phyloP scores from a whole-genome alignment of 2,113 vertebrate genomes.

The Lethenteron reissneri region DNA sequence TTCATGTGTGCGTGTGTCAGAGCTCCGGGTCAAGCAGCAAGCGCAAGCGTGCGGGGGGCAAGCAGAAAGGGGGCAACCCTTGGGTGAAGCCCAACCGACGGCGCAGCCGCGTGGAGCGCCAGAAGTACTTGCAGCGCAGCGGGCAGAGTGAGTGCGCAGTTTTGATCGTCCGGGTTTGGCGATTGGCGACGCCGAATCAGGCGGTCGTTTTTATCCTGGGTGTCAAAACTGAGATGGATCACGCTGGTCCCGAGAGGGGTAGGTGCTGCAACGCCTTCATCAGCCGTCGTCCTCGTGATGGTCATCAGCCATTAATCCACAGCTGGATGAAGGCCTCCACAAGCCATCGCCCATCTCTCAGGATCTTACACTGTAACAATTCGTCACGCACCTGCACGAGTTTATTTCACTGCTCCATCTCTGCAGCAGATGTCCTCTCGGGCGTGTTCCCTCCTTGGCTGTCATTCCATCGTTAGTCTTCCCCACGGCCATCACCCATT shows the following conservation, averaged over 20 bases:
- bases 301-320: no score
- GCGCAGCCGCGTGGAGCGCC: slow-evolving; percentile 23
- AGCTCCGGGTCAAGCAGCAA: slow-evolving; percentile 20
- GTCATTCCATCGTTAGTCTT: no score
- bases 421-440: no score
- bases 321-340: no score
- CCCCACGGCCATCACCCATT: no score
- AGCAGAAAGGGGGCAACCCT: slow-evolving; percentile 25
- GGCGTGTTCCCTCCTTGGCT: no score
- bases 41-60: slow-evolving; percentile 20
- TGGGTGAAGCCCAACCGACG: slow-evolving; percentile 31
- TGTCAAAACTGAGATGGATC: background rate
- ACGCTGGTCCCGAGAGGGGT: slow-evolving; percentile 7
- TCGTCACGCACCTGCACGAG: no score
- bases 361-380: no score
- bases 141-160: slow-evolving; percentile 12
- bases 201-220: background rate
- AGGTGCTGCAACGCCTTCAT: background rate
- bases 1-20: slow-evolving; percentile 10
- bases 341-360: no score
- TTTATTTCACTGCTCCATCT: no score
- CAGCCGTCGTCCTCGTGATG: background rate
- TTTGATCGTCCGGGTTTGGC: background rate
- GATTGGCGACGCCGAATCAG: fast-evolving
- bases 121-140: slow-evolving; percentile 18